A percentile compares a stretch with the other conserved stretches of the same genome.
phyloP scores from a whole-genome alignment of 2,888 invertebrate species.

The Syrista parreyssii region DNA sequence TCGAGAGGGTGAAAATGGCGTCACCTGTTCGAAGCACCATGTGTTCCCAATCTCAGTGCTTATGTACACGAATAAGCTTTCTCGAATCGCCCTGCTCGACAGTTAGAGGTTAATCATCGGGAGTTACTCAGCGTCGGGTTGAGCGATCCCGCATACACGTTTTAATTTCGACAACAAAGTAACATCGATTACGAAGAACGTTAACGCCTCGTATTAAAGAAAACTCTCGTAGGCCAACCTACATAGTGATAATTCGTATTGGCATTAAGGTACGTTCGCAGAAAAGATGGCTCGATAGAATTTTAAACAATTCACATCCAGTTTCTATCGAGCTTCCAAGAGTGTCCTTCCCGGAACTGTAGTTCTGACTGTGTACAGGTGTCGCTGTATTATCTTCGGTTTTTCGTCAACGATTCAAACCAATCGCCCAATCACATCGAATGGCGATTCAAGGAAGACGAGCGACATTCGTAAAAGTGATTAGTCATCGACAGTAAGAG shows the following conservation, averaged over 20 bases:
- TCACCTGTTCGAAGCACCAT: constrained; percentile 3
- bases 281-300: background rate
- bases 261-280: background rate
- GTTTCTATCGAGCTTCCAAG: background rate
- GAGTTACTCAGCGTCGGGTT: background rate
- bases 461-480: background rate
- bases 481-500: background rate
- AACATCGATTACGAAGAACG: background rate
- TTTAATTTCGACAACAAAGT: background rate
- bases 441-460: background rate
- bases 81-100: background rate
- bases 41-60: background rate
- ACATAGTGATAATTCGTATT: background rate
- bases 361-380: no score
- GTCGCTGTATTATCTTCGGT: background rate
- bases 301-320: background rate
- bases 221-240: background rate
- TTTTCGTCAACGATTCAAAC: background rate
- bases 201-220: background rate
- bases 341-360: no score
- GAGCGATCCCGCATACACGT: background rate
- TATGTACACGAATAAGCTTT: background rate
- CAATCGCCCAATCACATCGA: no score
- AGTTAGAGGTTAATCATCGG: background rate
- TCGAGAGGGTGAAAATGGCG: background rate